phyloP scores from a whole-genome alignment of 2,888 invertebrate species.

The Elysia crispata region DNA sequence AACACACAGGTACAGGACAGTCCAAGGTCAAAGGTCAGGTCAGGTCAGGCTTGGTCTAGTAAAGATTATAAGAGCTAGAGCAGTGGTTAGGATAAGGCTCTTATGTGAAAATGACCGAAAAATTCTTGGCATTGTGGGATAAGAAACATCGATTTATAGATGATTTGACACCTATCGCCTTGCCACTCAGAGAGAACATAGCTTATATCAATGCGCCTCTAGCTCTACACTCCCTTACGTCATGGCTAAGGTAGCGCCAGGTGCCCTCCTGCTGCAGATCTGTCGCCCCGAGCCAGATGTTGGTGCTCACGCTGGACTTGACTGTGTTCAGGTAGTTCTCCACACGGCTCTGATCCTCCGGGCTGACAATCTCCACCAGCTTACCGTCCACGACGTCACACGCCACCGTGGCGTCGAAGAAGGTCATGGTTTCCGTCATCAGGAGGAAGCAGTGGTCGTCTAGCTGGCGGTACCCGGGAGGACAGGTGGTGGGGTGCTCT shows the following conservation, averaged over 20 bases:
- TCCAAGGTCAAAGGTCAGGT: too few relatives aligned
- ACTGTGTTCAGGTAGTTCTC: background rate
- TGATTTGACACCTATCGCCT: too few relatives aligned
- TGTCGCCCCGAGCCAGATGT: slow-evolving; percentile 33
- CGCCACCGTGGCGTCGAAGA: slow-evolving; percentile 26
- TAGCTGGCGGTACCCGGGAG: slow-evolving; percentile 1
- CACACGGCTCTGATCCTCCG: background rate
- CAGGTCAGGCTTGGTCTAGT: too few relatives aligned
- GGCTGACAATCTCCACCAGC: background rate
- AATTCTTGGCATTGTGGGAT: too few relatives aligned
- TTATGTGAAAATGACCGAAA: too few relatives aligned
- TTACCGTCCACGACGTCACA: slow-evolving; percentile 36
- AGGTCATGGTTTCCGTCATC: background rate
- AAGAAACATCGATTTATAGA: too few relatives aligned
- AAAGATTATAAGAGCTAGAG: too few relatives aligned
- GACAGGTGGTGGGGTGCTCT: slow-evolving; percentile 10
- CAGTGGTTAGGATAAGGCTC: too few relatives aligned
- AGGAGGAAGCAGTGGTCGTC: slow-evolving; percentile 21
- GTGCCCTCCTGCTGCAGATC: slow-evolving; percentile 22
- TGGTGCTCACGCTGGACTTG: background rate
- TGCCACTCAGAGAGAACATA: too few relatives aligned
- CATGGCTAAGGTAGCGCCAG: background rate
- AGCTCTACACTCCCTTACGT: too few relatives aligned
- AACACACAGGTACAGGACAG: too few relatives aligned
- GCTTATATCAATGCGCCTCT: too few relatives aligned